Evolutionary conservation across 2,888 invertebrate genomes (phyloP).

Genomic region (Chrysolina americana): DNA sequence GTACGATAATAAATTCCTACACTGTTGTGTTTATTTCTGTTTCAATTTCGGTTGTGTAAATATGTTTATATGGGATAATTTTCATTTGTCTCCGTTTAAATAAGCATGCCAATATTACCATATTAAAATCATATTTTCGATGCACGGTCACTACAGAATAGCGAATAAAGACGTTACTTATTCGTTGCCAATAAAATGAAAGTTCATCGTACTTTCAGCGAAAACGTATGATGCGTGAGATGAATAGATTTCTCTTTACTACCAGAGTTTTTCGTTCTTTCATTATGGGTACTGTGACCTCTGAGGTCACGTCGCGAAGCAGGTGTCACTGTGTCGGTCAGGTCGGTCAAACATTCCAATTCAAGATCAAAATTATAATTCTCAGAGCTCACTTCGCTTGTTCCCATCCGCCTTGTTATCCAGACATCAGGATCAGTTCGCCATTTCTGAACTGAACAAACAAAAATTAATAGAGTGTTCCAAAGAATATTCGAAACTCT

Average conservation of each 20-base stretch:
- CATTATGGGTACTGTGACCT: no score
- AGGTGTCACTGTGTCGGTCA: no score
- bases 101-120: neutral
- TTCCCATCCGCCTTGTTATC: neutral
- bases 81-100: no score
- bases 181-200: neutral
- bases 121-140: neutral
- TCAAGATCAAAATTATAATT: no score
- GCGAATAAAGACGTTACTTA: neutral
- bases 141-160: neutral
- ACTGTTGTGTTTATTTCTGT: no score
- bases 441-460: constrained; percentile 2
- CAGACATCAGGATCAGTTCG: neutral
- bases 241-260: neutral
- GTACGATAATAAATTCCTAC: no score
- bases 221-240: neutral
- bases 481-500: neutral
- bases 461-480: neutral
- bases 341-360: no score
- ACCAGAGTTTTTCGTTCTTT: neutral
- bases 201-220: neutral
- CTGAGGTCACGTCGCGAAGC: no score
- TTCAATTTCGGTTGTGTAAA: no score
- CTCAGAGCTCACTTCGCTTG: no score
- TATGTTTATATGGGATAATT: no score